Base-by-base conservation (phyloP, 2,797 vertebrate genomes). In the Darevskia mixta region DNA sequence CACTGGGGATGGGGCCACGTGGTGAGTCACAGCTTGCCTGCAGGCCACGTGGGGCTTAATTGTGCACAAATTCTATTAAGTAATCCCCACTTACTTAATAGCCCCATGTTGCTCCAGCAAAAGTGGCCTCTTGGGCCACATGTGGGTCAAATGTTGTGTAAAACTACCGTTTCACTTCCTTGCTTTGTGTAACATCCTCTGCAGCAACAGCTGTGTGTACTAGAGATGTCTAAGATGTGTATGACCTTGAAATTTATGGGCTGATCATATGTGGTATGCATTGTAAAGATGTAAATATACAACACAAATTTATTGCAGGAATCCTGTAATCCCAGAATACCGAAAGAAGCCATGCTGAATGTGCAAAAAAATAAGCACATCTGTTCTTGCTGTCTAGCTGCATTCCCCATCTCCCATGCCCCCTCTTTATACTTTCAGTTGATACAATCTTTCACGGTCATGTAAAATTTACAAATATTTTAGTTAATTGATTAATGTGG, bases 401-500 rank as follows among this genome's bases (percentile, higher is more conserved):
- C 1, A 20, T 76, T 43, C 84, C 45, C 87, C 81, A 27, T 69
- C 75, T 69, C 72, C 32, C 25, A 8, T 5, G 43, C 58, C 69
- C 5, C 35, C 27, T 0, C 1, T 8, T 82, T 71, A n/a, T 85
- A 1, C 25, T 90, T 69, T 58, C 49, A 82, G 71, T 83, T 78
- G 76, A 78, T 87, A 29, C 82, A 29, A 73, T 81, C 25, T 83
- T 23, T 75, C 2, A 20, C 61, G 87, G 45, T 27, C 75, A n/a
- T 5, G 80, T 0, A 1, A 82, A 73, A 67, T 75, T 27, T 41
- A 17, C 0, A 0, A 49, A 29, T 0, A 0, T 27, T 25, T 77
- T 79, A 0, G 11, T 78, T 72, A 35, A 79, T 67, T 82, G 13
- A 3, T 2, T 77, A 13, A 0, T 3, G 79, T 55, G 78, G n/a